A percentile compares a stretch with the other conserved stretches of the same genome.
These are phyloP conservation scores for Stenolophus ochropezus DNA, from an alignment of 2,888 invertebrate genomes.

Conservation along the genomic window DNA sequence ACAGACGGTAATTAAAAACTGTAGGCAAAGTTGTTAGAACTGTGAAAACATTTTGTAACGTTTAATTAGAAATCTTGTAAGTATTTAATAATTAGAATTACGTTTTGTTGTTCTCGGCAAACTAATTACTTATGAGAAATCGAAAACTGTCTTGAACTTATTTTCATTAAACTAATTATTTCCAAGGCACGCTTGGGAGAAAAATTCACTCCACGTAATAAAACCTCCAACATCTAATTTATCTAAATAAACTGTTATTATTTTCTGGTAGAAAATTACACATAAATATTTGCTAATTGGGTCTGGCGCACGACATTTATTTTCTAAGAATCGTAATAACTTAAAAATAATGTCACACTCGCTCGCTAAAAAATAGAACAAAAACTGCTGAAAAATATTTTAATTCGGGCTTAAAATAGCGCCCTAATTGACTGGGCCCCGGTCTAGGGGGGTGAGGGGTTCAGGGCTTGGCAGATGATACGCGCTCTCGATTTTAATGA, in stretches of 20 bases:
- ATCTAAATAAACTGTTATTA: constrained; percentile 35
- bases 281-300: constrained; percentile 45
- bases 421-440: constrained; percentile 43
- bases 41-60: constrained; percentile 34
- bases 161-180: constrained; percentile 39
- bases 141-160: constrained; percentile 18
- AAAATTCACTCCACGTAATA: neutral
- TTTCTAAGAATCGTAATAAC: constrained; percentile 42
- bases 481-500: constrained; percentile 30
- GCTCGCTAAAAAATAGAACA: constrained; percentile 31
- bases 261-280: constrained; percentile 37
- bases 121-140: constrained; percentile 36
- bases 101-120: constrained; percentile 19
- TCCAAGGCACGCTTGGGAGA: neutral
- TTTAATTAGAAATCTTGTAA: constrained; percentile 44
- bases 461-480: constrained; percentile 28
- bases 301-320: constrained; percentile 28
- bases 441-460: neutral
- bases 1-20: constrained; percentile 29
- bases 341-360: constrained; percentile 43
- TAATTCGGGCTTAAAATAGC: constrained; percentile 48
- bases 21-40: neutral
- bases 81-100: constrained; percentile 40
- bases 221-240: constrained; percentile 29
- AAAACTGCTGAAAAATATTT: constrained; percentile 48